A percentile compares a stretch with the other conserved stretches of the same genome.
Evolutionary conservation across 2,113 vertebrate species (phyloP).

Genomic region (Ameiurus melas): DNA sequence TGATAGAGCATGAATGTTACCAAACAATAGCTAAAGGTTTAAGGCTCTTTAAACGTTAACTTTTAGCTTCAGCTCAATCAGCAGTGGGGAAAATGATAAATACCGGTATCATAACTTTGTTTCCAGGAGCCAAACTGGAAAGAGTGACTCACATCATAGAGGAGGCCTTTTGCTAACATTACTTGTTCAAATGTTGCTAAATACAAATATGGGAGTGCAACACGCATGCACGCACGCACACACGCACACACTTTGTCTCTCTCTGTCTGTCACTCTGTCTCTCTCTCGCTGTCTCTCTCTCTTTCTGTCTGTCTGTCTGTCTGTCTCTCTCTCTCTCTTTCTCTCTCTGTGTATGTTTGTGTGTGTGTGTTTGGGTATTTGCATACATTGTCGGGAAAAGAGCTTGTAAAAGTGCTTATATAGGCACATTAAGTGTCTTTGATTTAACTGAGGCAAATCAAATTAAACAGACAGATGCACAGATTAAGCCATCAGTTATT

Average conservation of each 20-base stretch:
- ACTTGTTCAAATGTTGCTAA: conserved; percentile 1
- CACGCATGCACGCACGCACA: background rate
- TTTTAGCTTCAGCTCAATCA: conserved; percentile 1
- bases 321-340: background rate
- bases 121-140: conserved; percentile 9
- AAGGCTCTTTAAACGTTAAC: background rate
- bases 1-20: conserved; percentile 18
- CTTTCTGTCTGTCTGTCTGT: background rate
- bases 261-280: no score
- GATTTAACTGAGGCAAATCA: conserved; percentile 6
- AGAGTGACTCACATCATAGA: background rate
- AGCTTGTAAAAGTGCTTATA: conserved; percentile 25
- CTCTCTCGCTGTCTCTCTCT: no score
- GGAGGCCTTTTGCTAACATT: background rate
- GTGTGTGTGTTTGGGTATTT: background rate
- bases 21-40: conserved; percentile 22
- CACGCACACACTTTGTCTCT: background rate
- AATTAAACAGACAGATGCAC: background rate
- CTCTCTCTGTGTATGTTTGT: background rate
- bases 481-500: background rate
- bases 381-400: background rate
- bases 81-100: background rate
- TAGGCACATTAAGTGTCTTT: background rate
- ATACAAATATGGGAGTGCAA: conserved; percentile 2
- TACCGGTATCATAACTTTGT: conserved; percentile 12